phyloP scores from a whole-genome alignment of 92 coral and sea anemone species.

The Pocillopora grandis region DNA sequence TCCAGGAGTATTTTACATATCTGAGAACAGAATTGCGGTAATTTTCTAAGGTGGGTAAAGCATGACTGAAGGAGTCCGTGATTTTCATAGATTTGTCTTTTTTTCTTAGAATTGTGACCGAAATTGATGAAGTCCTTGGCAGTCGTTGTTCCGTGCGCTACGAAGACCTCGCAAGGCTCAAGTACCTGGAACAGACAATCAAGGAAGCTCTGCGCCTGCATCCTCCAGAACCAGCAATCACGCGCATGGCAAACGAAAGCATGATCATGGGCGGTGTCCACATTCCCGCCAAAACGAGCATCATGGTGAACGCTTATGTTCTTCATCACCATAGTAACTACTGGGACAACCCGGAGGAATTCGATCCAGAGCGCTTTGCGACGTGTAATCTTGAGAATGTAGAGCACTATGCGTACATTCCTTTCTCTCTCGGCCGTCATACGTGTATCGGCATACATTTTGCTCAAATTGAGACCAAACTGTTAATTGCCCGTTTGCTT shows the following conservation, averaged over 20 bases:
- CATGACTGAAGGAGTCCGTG: no score
- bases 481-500: conserved; percentile 65
- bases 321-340: conserved; percentile 80
- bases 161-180: conserved; percentile 71
- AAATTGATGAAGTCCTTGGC: conserved; percentile 82
- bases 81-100: neutral
- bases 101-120: conserved; percentile 57
- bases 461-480: conserved; percentile 72
- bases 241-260: conserved; percentile 71
- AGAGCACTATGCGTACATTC: conserved; percentile 76
- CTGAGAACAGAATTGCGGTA: no score
- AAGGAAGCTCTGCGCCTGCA: conserved; percentile 93
- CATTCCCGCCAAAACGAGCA: conserved; percentile 80
- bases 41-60: no score
- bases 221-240: conserved; percentile 90
- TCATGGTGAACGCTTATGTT: conserved; percentile 82
- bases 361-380: conserved; percentile 87
- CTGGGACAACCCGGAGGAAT: conserved; percentile 89
- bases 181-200: conserved; percentile 71
- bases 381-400: conserved; percentile 67
- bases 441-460: conserved; percentile 74
- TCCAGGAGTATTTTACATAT: no score
- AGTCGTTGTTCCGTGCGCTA: conserved; percentile 63
- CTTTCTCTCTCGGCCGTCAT: conserved; percentile 82
- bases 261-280: conserved; percentile 65